phyloP scores from a whole-genome alignment of 2,888 invertebrate genomes.

The Ptychoptera contaminata region DNA sequence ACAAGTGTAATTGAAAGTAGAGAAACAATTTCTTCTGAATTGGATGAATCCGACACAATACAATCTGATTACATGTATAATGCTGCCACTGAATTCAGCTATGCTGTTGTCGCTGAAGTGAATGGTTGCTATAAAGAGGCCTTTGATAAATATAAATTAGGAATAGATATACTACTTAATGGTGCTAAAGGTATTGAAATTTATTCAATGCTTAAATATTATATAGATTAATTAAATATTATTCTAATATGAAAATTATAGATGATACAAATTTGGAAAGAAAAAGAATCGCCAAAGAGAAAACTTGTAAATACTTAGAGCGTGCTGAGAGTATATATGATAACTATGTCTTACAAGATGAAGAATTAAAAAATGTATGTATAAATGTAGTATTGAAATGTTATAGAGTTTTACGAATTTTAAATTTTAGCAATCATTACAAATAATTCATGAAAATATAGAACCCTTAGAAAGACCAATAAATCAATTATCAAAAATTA shows the following conservation, averaged over 20 bases:
- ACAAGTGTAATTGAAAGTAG: too few relatives aligned
- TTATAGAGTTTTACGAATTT: too few relatives aligned
- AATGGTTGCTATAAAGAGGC: conserved; percentile 25
- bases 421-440: conserved; percentile 13
- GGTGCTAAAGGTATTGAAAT: conserved; percentile 21
- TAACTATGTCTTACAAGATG: conserved; percentile 18
- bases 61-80: conserved; percentile 28
- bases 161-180: conserved; percentile 23
- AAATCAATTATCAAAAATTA: conserved; percentile 28
- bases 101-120: conserved; percentile 29
- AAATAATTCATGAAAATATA: conserved; percentile 22
- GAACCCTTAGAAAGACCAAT: conserved; percentile 24
- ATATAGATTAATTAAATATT: not conserved
- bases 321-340: conserved; percentile 27
- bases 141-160: conserved; percentile 23
- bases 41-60: not conserved
- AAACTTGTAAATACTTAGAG: conserved; percentile 27
- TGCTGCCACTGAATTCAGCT: conserved; percentile 28
- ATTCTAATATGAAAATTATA: conserved; percentile 8
- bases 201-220: not conserved
- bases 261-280: conserved; percentile 26
- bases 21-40: not conserved
- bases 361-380: not conserved
- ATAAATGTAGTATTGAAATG: too few relatives aligned
- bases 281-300: conserved; percentile 27